These are phyloP conservation scores for Gila orcuttii DNA, from an alignment of 2,113 vertebrate species.

Conservation along the genomic window DNA sequence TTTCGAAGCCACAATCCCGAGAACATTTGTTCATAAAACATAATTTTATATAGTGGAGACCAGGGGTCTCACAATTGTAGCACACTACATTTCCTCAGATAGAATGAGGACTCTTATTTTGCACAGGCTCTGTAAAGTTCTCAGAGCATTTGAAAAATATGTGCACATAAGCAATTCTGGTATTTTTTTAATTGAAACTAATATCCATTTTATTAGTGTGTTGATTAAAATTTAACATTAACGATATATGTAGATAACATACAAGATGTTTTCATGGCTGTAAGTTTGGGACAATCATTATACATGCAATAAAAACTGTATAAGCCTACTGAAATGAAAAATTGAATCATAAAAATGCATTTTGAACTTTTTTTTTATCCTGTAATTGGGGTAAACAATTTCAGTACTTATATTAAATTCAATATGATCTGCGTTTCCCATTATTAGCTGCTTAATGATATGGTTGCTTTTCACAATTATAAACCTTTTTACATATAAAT, in stretches of 20 bases:
- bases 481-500: background rate
- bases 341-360: background rate
- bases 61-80: background rate
- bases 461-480: background rate
- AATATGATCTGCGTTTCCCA: background rate
- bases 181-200: background rate
- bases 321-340: background rate
- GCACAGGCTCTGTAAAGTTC: background rate
- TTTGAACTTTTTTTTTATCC: background rate
- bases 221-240: background rate
- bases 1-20: constrained; percentile 1
- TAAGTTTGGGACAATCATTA: background rate
- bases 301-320: background rate
- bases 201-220: background rate
- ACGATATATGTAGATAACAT: background rate
- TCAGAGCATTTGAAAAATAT: no score
- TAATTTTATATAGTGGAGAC: background rate
- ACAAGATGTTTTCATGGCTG: background rate
- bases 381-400: background rate
- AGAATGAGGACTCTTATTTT: background rate
- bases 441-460: background rate
- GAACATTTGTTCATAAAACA: background rate
- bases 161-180: no score
- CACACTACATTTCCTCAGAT: background rate
- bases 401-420: background rate